phyloP scores from a whole-genome alignment of 1,140 invertebrate genomes.

The Macrotrachela quadricornifera region DNA sequence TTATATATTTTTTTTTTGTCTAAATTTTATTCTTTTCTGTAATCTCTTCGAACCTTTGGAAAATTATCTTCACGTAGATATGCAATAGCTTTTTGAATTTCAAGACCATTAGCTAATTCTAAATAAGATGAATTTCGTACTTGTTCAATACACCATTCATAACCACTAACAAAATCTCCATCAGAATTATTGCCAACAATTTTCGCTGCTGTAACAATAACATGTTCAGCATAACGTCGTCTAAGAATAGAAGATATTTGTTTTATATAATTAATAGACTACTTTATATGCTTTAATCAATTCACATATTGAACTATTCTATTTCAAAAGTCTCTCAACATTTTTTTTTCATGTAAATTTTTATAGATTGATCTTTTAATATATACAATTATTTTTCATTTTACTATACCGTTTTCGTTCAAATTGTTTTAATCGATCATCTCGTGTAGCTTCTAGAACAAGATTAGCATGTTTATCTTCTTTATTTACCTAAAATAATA shows the following conservation, averaged over 20 bases:
- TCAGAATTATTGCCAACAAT: slow-evolving; percentile 58
- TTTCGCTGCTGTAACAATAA: slow-evolving; percentile 68
- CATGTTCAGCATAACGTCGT: slow-evolving; percentile 54
- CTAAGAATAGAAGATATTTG: slow-evolving; percentile 14
- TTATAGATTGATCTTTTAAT: too few relatives aligned
- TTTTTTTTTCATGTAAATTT: too few relatives aligned
- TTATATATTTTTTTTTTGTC: not conserved
- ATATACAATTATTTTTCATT: too few relatives aligned
- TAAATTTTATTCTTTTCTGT: not conserved
- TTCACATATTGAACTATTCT: too few relatives aligned
- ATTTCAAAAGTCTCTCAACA: too few relatives aligned
- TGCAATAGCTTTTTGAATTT: slow-evolving; percentile 77
- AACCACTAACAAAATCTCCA: slow-evolving; percentile 50
- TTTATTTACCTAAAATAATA: slow-evolving; percentile 19
- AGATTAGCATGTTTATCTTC: slow-evolving; percentile 44
- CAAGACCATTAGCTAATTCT: slow-evolving; percentile 58
- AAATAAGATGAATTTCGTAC: slow-evolving; percentile 56
- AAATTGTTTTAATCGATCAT: slow-evolving; percentile 51
- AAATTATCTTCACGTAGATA: slow-evolving; percentile 64
- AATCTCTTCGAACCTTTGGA: slow-evolving; percentile 29
- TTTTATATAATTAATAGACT: not conserved
- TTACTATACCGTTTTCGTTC: slow-evolving; percentile 50
- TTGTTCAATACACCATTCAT: slow-evolving; percentile 35
- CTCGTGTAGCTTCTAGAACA: slow-evolving; percentile 52
- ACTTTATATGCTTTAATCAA: too few relatives aligned